Percentiles rank a stretch among this genome's conserved stretches.
Conservation (phyloP, 92 coral and sea anemone genomes). For the Phymanthus crucifer region DNA sequence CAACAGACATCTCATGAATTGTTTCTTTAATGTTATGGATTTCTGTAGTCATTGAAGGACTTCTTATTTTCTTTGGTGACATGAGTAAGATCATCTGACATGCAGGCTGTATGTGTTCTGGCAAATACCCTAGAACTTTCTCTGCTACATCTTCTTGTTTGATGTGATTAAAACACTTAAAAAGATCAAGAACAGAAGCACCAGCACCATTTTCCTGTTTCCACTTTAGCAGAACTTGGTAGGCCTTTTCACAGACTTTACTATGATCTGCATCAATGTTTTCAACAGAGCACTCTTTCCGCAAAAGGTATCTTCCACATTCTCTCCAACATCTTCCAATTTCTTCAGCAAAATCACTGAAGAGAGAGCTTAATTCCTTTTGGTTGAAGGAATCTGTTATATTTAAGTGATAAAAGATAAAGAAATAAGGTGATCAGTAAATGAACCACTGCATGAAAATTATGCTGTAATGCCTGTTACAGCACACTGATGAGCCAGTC, state of each 20-base stretch:
- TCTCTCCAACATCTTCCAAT: constrained; percentile 75
- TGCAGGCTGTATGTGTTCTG: constrained; percentile 16
- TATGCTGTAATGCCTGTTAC: too few species aligned
- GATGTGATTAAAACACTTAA: constrained; percentile 41
- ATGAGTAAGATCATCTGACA: constrained; percentile 6
- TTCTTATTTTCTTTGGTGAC: constrained; percentile 16
- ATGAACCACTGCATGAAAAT: background rate
- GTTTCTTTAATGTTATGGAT: constrained; percentile 35
- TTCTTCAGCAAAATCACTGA: constrained; percentile 67
- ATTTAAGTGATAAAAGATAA: background rate
- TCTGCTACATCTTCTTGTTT: constrained; percentile 58
- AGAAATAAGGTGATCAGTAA: background rate
- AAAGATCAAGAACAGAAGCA: constrained; percentile 43
- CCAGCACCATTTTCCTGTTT: constrained; percentile 35
- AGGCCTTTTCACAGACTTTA: constrained; percentile 77
- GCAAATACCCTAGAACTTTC: constrained; percentile 44
- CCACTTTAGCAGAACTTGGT: constrained; percentile 77
- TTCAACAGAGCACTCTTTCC: constrained; percentile 66
- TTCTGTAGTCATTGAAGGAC: constrained; percentile 20
- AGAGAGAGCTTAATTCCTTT: constrained; percentile 31
- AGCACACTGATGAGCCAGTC: too few species aligned
- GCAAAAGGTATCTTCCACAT: constrained; percentile 63
- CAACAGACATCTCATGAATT: constrained; percentile 39
- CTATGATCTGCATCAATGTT: constrained; percentile 75
- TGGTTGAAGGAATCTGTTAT: constrained; percentile 4